These are phyloP conservation scores for Porites cylindrica DNA, from an alignment of 92 coral and sea anemone species.

Conservation along the genomic window DNA sequence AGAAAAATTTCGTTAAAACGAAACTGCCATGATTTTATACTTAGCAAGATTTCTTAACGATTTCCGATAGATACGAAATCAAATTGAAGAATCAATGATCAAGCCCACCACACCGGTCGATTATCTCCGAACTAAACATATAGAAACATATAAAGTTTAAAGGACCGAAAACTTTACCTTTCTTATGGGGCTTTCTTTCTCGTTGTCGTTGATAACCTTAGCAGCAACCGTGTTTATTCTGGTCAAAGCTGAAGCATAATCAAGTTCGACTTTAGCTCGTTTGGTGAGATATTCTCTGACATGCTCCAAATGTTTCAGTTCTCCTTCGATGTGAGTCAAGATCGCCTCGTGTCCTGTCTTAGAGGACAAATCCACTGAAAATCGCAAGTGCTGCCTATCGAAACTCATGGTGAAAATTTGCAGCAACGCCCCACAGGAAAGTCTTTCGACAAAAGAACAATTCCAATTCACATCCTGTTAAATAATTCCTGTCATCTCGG, in stretches of 20 bases:
- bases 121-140: background rate
- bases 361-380: slow-evolving; percentile 79
- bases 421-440: slow-evolving; percentile 10
- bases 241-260: slow-evolving; percentile 80
- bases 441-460: slow-evolving; percentile 23
- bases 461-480: slow-evolving; percentile 21
- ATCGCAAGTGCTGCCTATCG: slow-evolving; percentile 42
- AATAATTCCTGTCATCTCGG: background rate
- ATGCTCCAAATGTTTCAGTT: slow-evolving; percentile 88
- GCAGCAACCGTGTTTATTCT: slow-evolving; percentile 81
- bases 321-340: slow-evolving; percentile 82
- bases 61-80: background rate
- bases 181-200: slow-evolving; percentile 81
- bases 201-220: slow-evolving; percentile 63
- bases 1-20: background rate
- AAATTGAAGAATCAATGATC: background rate
- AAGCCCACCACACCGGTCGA: background rate
- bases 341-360: slow-evolving; percentile 90
- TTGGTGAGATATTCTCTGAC: slow-evolving; percentile 77
- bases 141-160: background rate
- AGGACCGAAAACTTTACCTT: slow-evolving; percentile 66
- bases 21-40: slow-evolving; percentile 4
- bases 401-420: slow-evolving; percentile 15
- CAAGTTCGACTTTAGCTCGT: slow-evolving; percentile 80
- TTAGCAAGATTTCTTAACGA: background rate